Base-by-base conservation (phyloP, 53 echinoderm and acorn worm genomes). In the Paracentrotus lividus region DNA sequence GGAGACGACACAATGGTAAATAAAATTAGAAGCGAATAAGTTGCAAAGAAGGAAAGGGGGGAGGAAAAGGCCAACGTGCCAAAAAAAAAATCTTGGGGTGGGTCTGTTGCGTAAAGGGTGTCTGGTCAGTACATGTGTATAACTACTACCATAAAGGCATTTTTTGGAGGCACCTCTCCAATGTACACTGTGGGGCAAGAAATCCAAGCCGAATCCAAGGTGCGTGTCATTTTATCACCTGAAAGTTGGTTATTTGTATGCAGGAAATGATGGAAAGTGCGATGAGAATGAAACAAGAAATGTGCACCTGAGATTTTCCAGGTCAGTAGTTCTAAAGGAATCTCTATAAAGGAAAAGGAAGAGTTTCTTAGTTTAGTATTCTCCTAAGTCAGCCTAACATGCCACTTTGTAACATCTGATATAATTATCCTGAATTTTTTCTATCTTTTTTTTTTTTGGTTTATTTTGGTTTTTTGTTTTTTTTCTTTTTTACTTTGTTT, bases 231-330 rank as follows among this genome's bases (percentile, higher is more conserved):
- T 49, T 45, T 47, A 47, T 81, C n/a, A n/a, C 38, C 47, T 20
- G 12, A 13, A 81, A n/a, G 10, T 2, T 23, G 36, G 72, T 72
- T 72, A 72, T 72, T 81, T 81, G 44, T 81, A 47, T n/a, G 2
- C 81, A 45, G 81, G 81, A 81, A 45, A 81, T 26, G 42, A 12
- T 44, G 81, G 81, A 81, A 81, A n/a, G n/a, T n/a, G 27, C 47
- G 81, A 81, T 81, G 81, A 81, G 45, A n/a, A 81, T 81, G 47
- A 81, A 81, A n/a, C n/a, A 45, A 81, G 81, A 81, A 47, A 81
- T 81, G 24, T 40, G 72, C n/a, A 72, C 72, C 72, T 72, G 72
- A 72, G 47, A n/a, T n/a, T 81, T 47, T 45, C 81, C 49, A 81
- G 81, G 81, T 81, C 81, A 81, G 45, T 47, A n/a, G 47, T 64